These are phyloP conservation scores for Phrynocephalus versicolor DNA, from an alignment of 2,113 vertebrate genomes.

Conservation along the genomic window DNA sequence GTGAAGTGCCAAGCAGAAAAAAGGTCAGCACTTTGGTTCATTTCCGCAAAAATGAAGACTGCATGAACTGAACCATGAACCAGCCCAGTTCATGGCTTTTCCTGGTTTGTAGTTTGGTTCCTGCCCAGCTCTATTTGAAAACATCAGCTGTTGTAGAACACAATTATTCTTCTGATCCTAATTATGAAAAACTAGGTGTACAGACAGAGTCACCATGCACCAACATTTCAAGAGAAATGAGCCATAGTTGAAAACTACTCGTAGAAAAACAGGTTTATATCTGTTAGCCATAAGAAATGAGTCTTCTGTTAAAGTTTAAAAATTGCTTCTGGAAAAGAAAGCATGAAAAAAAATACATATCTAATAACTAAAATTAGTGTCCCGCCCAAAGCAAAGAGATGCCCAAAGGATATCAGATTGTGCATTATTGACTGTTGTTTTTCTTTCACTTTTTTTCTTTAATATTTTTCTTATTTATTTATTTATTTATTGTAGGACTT, in stretches of 20 bases:
- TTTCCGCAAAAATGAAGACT: too few relatives aligned
- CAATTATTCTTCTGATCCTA: not conserved
- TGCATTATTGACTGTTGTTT: not conserved
- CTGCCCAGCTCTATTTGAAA: not conserved
- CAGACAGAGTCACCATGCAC: not conserved
- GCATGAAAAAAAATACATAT: not conserved
- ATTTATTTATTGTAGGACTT: too few relatives aligned
- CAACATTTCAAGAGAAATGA: not conserved
- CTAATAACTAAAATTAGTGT: slow-evolving; percentile 5
- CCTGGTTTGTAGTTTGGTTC: too few relatives aligned
- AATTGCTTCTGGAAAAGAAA: not conserved
- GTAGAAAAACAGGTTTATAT: not conserved
- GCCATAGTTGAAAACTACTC: not conserved
- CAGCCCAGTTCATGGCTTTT: too few relatives aligned
- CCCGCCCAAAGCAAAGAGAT: slow-evolving; percentile 9
- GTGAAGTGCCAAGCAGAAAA: too few relatives aligned
- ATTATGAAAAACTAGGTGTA: not conserved
- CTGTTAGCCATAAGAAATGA: not conserved
- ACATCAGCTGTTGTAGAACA: not conserved
- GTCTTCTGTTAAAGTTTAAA: not conserved
- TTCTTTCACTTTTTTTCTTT: too few relatives aligned
- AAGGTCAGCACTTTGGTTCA: too few relatives aligned
- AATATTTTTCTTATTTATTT: too few relatives aligned
- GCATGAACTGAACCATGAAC: too few relatives aligned
- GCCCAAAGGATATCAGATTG: slow-evolving; percentile 13